phyloP scores from a whole-genome alignment of 2,888 invertebrate genomes.

The Pseudococcus jackbeardsleyi region DNA sequence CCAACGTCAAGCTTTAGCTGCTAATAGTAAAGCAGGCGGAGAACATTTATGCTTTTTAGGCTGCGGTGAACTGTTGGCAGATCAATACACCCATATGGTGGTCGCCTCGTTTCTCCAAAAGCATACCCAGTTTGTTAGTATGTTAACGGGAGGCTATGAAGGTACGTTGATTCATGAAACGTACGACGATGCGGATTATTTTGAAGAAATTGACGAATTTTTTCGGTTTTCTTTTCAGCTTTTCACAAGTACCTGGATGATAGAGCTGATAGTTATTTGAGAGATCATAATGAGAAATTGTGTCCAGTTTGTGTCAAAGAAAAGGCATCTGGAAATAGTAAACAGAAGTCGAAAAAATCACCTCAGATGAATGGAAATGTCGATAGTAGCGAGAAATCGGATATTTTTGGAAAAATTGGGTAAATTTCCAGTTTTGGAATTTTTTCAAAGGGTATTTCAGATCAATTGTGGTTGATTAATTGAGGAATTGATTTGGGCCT shows the following conservation, averaged over 20 bases:
- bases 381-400: conserved; percentile 69
- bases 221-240: conserved; percentile 67
- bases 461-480: neutral
- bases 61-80: conserved; percentile 92
- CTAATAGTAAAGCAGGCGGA: conserved; percentile 87
- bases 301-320: conserved; percentile 81
- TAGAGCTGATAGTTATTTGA: conserved; percentile 79
- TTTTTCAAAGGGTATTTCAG: neutral
- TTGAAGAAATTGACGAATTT: neutral
- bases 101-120: conserved; percentile 96
- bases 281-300: conserved; percentile 84
- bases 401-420: conserved; percentile 84
- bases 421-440: conserved; percentile 60
- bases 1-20: conserved; percentile 87
- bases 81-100: conserved; percentile 98
- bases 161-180: conserved; percentile 67
- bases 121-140: conserved; percentile 91
- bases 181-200: too few species aligned
- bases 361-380: conserved; percentile 48
- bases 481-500: neutral
- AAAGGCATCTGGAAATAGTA: neutral
- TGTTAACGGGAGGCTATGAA: conserved; percentile 91
- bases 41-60: conserved; percentile 94
- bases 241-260: conserved; percentile 69
- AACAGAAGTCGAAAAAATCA: conserved; percentile 52